Evolutionary conservation across 2,113 vertebrate genomes (phyloP).

Genomic region (Chascanopsetta lugubris): DNA sequence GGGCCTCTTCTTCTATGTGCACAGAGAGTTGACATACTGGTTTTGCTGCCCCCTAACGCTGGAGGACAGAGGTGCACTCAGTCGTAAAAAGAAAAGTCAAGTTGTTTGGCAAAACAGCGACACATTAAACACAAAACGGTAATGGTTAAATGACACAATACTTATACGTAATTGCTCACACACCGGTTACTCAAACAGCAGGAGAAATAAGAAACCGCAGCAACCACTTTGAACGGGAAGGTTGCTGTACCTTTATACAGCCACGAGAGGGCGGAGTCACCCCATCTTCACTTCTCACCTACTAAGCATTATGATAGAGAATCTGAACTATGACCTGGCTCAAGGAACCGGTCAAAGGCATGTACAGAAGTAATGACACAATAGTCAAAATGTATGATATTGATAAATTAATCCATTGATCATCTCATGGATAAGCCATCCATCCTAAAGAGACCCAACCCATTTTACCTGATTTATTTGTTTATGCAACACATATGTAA

Average conservation of each 20-base stretch:
- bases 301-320: not conserved
- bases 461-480: too few relatives aligned
- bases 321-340: not conserved
- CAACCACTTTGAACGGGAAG: not conserved
- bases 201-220: not conserved
- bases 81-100: not conserved
- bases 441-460: too few relatives aligned
- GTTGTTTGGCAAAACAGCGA: not conserved
- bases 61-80: not conserved
- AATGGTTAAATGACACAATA: not conserved
- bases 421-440: too few relatives aligned
- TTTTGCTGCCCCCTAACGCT: conserved; percentile 47
- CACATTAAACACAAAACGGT: not conserved
- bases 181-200: not conserved
- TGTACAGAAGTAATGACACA: not conserved
- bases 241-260: not conserved
- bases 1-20: conserved; percentile 44
- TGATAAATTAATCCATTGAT: not conserved
- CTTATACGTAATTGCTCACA: not conserved
- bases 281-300: not conserved
- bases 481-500: too few relatives aligned
- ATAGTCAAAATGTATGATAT: not conserved
- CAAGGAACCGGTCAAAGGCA: not conserved
- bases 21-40: not conserved
- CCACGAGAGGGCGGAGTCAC: conserved; percentile 47